Base-by-base conservation (phyloP, 37 sponge, comb jelly and placozoan genomes). In the Spongilla lacustris region DNA sequence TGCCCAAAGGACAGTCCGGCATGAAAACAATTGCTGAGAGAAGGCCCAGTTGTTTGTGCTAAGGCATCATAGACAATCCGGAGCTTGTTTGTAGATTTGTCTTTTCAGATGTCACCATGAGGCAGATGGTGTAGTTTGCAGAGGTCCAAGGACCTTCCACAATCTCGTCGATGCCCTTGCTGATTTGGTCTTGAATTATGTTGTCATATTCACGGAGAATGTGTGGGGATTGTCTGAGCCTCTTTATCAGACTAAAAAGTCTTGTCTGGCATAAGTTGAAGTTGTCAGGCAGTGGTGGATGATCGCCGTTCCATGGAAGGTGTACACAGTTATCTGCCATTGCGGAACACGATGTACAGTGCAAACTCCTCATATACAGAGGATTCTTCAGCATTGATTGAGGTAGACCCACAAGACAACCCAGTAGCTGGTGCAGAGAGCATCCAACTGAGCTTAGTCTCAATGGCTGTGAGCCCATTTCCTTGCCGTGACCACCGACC, bases 371-470 rank as follows among this genome's bases (percentile, higher is more conserved):
- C 41, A 6, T 41, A 41, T 41, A 41, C 41, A 41, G 41, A 41
- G 3, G 41, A 41, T 6, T 41, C 41, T 41, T 41, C 41, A 41
- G 41, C 41, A 27, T 88, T 87, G 22, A 73, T 71, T 4, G 78
- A 10, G 38, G 79, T 71, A 50, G 48, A 68, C 4, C 27, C n/a
- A 0, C 50, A 49, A 13, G 31, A 38, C 2, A 38, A 34, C 9
- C 22, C 68, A 0, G 27, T 28, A 33, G 83, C 76, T 32, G 77
- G 89, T 14, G 82, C 90, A 9, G 90, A 79, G 70, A 89, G 70
- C 17, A 89, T 80, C 90, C 90, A 84, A 31, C 85, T 81, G 22
- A 89, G 66, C 29, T 81, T 85, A 25, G 85, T 84, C 28, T 85
- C 86, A 28, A 90, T 35, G 21, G 86, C 86, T 33, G 71, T 67